phyloP scores from a whole-genome alignment of 2,888 invertebrate species.

The Drosophila hawaiiensis region DNA sequence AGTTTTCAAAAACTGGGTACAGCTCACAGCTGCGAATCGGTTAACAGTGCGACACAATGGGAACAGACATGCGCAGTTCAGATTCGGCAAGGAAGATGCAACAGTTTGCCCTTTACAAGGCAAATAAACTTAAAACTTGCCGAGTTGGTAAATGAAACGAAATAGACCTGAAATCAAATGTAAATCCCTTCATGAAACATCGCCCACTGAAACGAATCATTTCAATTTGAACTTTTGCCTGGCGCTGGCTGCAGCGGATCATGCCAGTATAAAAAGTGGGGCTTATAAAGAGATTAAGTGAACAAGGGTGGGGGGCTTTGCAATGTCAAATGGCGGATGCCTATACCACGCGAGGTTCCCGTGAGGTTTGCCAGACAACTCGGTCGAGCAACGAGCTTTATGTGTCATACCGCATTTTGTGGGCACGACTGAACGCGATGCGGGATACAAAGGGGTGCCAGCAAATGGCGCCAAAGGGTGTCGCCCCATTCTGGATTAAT shows the following conservation, averaged over 20 bases:
- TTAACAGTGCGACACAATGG: constrained; percentile 57
- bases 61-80: constrained; percentile 65
- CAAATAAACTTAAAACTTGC: constrained; percentile 5
- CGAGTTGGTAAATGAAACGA: constrained; percentile 17
- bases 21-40: constrained; percentile 52
- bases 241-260: constrained; percentile 35
- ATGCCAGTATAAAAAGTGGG: constrained; percentile 14
- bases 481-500: constrained; percentile 29
- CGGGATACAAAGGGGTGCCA: neutral
- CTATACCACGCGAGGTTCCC: constrained; percentile 1
- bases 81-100: constrained; percentile 38
- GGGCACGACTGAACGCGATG: constrained; percentile 4
- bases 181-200: neutral
- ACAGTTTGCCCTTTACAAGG: constrained; percentile 66
- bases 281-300: constrained; percentile 2
- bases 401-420: constrained; percentile 22
- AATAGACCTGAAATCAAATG: constrained; percentile 18
- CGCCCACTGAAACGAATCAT: constrained; percentile 23
- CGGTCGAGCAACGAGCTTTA: neutral
- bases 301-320: neutral
- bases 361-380: constrained; percentile 20
- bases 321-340: constrained; percentile 13
- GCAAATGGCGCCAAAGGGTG: constrained; percentile 19
- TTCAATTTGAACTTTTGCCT: constrained; percentile 22
- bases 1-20: constrained; percentile 64